Conservation (phyloP, 2,797 vertebrate genomes). For the Lophius americanus region DNA sequence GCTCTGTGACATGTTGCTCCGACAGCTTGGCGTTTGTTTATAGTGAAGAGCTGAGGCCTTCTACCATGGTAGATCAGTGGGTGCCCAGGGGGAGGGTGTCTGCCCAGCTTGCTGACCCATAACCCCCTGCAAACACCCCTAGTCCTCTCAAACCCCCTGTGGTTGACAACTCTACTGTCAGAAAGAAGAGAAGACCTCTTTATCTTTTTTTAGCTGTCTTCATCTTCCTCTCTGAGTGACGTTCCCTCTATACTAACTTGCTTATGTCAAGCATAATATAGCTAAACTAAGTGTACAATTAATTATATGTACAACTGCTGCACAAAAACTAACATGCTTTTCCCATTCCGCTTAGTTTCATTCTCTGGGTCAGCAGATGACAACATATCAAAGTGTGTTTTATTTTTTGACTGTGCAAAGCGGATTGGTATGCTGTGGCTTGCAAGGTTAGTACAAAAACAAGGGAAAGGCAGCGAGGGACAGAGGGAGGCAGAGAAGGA, state of each 20-base stretch:
- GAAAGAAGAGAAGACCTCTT: constrained; percentile 73
- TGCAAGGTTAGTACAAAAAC: constrained; percentile 62
- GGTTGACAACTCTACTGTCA: constrained; percentile 79
- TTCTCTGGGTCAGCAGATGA: constrained; percentile 36
- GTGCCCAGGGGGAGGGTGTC: constrained; percentile 72
- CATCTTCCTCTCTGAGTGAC: constrained; percentile 43
- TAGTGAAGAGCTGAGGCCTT: constrained; percentile 73
- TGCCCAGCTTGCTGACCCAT: constrained; percentile 81
- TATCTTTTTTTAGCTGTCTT: constrained; percentile 66
- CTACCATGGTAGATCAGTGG: constrained; percentile 67
- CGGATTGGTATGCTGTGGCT: constrained; percentile 58
- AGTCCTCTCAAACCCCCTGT: constrained; percentile 68
- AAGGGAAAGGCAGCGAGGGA: constrained; percentile 55
- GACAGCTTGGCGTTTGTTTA: constrained; percentile 82
- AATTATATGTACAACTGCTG: constrained; percentile 25
- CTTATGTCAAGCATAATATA: constrained; percentile 12
- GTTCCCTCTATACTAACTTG: constrained; percentile 6
- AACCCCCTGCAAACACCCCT: constrained; percentile 74
- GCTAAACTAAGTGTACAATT: constrained; percentile 16
- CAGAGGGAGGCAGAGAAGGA: constrained; percentile 72
- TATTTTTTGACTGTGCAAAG: constrained; percentile 48
- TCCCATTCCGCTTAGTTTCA: constrained; percentile 18
- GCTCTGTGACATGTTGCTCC: constrained; percentile 77
- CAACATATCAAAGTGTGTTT: constrained; percentile 60
- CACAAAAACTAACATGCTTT: constrained; percentile 13